These are phyloP conservation scores for Phasia obesa DNA, from an alignment of 2,888 invertebrate species.

Conservation along the genomic window DNA sequence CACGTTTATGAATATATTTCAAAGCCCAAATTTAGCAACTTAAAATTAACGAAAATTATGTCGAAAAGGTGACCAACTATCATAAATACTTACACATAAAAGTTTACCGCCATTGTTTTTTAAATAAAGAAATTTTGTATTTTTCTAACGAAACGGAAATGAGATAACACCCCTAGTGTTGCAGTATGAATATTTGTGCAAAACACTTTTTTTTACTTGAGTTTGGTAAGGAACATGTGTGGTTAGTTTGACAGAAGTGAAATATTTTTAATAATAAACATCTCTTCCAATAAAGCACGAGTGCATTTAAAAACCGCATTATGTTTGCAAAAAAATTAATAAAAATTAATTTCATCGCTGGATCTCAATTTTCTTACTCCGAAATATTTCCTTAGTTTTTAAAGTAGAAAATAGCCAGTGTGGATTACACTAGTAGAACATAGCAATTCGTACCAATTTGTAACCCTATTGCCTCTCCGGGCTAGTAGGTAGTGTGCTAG, in stretches of 20 bases:
- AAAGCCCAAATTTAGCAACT: conserved; percentile 41
- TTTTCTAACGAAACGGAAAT: conserved; percentile 43
- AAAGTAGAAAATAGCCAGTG: no score
- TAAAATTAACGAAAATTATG: conserved; percentile 40
- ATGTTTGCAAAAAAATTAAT: no score
- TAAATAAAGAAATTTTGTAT: conserved; percentile 8
- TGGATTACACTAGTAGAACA: no score
- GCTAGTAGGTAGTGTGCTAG: no score
- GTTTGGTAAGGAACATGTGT: conserved; percentile 13
- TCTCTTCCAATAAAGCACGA: no score
- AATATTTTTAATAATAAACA: no score
- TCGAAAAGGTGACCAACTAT: conserved; percentile 47
- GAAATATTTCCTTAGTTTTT: no score
- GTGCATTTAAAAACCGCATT: no score
- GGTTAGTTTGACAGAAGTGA: background rate
- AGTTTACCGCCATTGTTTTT: background rate
- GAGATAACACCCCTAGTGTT: conserved; percentile 27
- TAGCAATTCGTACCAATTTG: no score
- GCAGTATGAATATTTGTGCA: background rate
- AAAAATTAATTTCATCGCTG: no score
- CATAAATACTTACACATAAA: background rate
- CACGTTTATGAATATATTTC: conserved; percentile 28
- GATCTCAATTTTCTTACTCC: no score
- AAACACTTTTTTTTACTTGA: conserved; percentile 16
- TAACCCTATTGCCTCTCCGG: no score